phyloP scores from a whole-genome alignment of 2,888 invertebrate genomes.

The Acanthosepion pharaonis region DNA sequence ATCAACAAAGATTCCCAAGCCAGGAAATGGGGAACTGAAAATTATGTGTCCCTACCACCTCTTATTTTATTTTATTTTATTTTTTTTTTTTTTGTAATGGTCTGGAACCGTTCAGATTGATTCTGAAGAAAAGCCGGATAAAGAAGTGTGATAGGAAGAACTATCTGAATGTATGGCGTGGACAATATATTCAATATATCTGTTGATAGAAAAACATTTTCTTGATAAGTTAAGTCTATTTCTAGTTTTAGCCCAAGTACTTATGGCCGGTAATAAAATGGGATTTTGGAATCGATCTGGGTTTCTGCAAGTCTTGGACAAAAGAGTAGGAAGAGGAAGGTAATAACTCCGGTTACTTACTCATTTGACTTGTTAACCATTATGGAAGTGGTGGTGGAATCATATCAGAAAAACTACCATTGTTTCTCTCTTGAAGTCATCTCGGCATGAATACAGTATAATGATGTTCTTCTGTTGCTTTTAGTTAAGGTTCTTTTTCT shows the following conservation, averaged over 20 bases:
- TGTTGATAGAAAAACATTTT: slow-evolving; percentile 16
- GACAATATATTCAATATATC: slow-evolving; percentile 16
- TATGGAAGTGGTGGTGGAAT: neutral
- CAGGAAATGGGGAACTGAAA: slow-evolving; percentile 33
- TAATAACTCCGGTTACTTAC: neutral
- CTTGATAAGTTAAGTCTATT: slow-evolving; percentile 33
- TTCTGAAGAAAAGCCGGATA: neutral
- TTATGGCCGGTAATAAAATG: slow-evolving; percentile 20
- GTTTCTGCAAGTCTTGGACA: neutral
- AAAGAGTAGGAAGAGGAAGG: neutral
- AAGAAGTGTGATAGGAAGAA: neutral
- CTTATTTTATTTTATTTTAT: neutral
- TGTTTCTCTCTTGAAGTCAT: neutral
- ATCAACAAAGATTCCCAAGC: neutral
- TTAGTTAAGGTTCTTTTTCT: too few relatives aligned
- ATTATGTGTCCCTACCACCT: neutral
- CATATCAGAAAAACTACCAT: neutral
- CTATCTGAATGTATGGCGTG: neutral
- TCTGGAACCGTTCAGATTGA: neutral
- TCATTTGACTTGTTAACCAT: neutral
- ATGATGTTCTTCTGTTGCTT: neutral
- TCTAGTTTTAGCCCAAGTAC: neutral
- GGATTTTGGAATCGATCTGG: neutral
- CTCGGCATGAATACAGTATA: neutral
- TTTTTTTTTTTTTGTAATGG: neutral